phyloP scores from a whole-genome alignment of 2,797 vertebrate genomes.

The Galagoides demidoff region DNA sequence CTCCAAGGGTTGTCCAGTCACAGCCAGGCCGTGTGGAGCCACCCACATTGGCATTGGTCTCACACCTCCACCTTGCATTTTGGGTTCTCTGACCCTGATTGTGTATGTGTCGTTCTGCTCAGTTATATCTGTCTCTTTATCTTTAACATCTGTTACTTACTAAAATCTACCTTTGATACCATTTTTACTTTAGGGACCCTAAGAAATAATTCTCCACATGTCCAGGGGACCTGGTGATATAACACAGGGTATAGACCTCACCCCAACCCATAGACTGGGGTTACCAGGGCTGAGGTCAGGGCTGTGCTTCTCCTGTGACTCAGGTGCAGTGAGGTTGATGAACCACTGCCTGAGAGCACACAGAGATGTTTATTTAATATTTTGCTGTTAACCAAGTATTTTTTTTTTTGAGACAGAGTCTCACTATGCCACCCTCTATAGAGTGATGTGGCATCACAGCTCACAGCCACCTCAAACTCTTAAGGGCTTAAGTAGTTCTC shows the following conservation, averaged over 20 bases:
- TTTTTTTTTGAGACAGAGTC: too few relatives aligned
- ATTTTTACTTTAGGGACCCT: not conserved
- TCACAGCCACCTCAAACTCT: too few relatives aligned
- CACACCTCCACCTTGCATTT: not conserved
- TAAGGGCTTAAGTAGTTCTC: too few relatives aligned
- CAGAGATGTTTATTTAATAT: not conserved
- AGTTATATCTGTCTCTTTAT: not conserved
- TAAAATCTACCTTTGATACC: not conserved
- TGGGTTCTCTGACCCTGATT: not conserved
- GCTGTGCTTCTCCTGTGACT: not conserved
- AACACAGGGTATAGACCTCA: not conserved
- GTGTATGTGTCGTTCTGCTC: fast-evolving
- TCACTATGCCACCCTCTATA: too few relatives aligned
- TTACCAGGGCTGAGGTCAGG: too few relatives aligned
- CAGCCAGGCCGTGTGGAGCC: not conserved
- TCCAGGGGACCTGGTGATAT: not conserved
- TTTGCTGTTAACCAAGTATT: not conserved
- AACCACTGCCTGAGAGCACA: not conserved
- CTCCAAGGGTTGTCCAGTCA: not conserved
- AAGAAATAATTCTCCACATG: not conserved
- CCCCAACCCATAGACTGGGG: not conserved
- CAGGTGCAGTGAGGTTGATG: not conserved
- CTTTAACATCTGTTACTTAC: not conserved
- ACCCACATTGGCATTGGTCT: not conserved
- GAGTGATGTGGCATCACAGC: too few relatives aligned